phyloP scores from a whole-genome alignment of 2,797 vertebrate species.

The Parambassis ranga region DNA sequence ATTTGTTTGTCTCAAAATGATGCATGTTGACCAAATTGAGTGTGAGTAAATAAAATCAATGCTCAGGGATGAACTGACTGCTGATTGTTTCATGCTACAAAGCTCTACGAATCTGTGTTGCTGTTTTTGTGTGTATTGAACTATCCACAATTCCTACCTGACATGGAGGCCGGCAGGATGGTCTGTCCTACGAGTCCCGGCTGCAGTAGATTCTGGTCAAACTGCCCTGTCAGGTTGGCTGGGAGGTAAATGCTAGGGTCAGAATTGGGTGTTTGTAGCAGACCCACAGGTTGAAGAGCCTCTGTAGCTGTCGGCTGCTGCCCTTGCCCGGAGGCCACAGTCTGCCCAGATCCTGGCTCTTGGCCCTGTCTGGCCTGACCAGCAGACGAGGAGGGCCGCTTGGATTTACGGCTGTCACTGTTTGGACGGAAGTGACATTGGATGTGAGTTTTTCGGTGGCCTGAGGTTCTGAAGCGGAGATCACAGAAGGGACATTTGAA shows the following conservation, averaged over 20 bases:
- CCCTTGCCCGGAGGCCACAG: constrained; percentile 25
- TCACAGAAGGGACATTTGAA: constrained; percentile 98
- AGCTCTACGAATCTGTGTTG: background rate
- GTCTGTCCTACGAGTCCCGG: constrained; percentile 92
- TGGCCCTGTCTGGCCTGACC: constrained; percentile 64
- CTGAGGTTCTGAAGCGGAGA: constrained; percentile 95
- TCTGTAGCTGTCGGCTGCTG: constrained; percentile 72
- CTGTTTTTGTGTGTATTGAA: background rate
- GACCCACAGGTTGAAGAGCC: constrained; percentile 79
- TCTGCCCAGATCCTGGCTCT: constrained; percentile 59
- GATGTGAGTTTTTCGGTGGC: constrained; percentile 97
- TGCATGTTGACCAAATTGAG: background rate
- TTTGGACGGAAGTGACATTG: constrained; percentile 89
- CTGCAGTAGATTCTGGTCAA: constrained; percentile 90
- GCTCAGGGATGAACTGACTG: background rate
- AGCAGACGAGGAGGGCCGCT: constrained; percentile 71
- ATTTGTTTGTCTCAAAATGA: background rate
- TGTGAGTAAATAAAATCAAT: background rate
- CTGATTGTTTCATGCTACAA: background rate
- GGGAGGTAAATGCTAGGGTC: constrained; percentile 93
- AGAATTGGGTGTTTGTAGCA: constrained; percentile 79
- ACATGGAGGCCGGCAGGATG: constrained; percentile 93
- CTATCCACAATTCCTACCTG: constrained; percentile 80
- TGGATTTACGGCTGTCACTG: constrained; percentile 82
- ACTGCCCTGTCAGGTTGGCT: constrained; percentile 87